Percentiles rank a stretch among this genome's conserved stretches.
Conservation (phyloP, 2,113 vertebrate genomes). For the Struthidea cinerea region DNA sequence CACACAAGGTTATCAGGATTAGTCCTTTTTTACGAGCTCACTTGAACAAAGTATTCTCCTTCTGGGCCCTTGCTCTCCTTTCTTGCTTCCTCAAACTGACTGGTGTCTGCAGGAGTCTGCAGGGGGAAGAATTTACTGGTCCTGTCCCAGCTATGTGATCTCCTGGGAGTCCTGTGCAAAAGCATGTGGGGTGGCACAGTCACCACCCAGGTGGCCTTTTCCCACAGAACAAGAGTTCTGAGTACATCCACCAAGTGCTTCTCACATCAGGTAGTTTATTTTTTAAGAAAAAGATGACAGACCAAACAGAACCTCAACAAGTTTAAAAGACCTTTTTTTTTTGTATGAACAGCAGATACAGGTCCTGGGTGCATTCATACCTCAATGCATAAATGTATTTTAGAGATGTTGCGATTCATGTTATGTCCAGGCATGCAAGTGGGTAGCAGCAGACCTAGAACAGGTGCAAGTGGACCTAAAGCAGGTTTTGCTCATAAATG, state of each 20-base stretch:
- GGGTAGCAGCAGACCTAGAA: background rate
- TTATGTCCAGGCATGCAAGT: background rate
- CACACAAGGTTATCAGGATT: background rate
- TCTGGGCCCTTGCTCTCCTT: background rate
- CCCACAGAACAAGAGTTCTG: background rate
- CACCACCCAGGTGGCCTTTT: fast-evolving
- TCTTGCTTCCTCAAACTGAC: background rate
- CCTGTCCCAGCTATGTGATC: background rate
- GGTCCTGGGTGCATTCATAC: background rate
- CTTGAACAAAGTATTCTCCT: background rate
- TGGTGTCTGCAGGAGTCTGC: background rate
- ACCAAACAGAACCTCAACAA: background rate
- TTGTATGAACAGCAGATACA: background rate
- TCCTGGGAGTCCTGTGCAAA: background rate
- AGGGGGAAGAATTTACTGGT: background rate
- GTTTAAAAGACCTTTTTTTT: background rate
- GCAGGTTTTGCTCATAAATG: background rate
- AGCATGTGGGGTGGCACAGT: background rate
- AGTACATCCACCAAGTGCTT: background rate
- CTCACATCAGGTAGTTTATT: background rate
- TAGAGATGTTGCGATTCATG: background rate
- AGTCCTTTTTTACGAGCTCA: background rate
- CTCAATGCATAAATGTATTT: background rate
- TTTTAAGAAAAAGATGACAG: background rate
- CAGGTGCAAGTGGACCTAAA: background rate